phyloP scores from a whole-genome alignment of 2,113 vertebrate genomes.

The Antigone vipio region DNA sequence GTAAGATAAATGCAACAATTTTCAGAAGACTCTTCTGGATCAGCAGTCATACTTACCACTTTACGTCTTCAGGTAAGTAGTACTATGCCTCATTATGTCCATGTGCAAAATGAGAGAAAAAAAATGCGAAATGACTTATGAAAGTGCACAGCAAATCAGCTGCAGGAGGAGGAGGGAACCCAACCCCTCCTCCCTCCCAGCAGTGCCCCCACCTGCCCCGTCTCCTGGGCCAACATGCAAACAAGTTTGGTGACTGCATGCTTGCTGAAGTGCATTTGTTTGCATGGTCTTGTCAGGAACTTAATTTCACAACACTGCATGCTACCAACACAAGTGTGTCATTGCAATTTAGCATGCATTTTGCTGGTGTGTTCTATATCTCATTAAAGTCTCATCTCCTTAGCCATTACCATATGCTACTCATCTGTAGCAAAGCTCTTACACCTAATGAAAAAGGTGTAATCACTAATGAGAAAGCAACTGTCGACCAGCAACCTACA shows the following conservation, averaged over 20 bases:
- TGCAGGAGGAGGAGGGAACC: not conserved
- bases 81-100: not conserved
- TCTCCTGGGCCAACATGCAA: not conserved
- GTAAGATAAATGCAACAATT: not conserved
- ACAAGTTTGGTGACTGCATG: not conserved
- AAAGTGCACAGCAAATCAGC: not conserved
- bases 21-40: not conserved
- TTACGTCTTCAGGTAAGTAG: not conserved
- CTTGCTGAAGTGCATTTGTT: not conserved
- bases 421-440: slow-evolving; percentile 37
- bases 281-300: slow-evolving; percentile 39
- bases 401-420: slow-evolving; percentile 34
- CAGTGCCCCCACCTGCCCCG: not conserved
- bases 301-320: slow-evolving; percentile 29
- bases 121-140: not conserved
- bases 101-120: not conserved
- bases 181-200: not conserved
- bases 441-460: slow-evolving; percentile 29
- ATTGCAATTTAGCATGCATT: slow-evolving; percentile 60
- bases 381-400: slow-evolving; percentile 57
- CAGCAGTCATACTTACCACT: not conserved
- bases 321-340: slow-evolving; percentile 11
- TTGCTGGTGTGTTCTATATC: slow-evolving; percentile 47
- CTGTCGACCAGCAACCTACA: not conserved
- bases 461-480: not conserved